Conservation (phyloP, 35 echinoderm and acorn worm species). For the Apostichopus japonicus region DNA sequence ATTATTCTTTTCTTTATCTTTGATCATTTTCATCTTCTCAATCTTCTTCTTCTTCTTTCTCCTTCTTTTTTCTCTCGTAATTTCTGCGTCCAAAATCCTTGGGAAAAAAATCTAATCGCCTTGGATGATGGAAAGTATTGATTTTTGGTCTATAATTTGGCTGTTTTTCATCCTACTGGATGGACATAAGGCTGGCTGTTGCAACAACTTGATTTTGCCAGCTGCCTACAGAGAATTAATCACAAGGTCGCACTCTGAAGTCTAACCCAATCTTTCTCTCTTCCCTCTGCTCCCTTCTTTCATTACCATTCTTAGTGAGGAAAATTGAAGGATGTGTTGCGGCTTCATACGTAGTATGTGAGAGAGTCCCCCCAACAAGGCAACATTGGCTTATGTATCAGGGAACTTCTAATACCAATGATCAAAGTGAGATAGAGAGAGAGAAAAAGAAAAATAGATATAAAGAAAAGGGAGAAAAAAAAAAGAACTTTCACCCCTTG, state of each 20-base stretch:
- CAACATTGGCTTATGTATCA: constrained; percentile 30
- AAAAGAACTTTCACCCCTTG: constrained; percentile 42
- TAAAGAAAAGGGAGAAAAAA: background rate
- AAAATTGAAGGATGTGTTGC: constrained; percentile 42
- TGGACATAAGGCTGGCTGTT: constrained; percentile 50
- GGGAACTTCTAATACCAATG: background rate
- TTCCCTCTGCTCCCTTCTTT: background rate
- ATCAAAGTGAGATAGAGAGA: too few species aligned
- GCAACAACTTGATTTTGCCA: constrained; percentile 54
- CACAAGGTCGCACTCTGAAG: constrained; percentile 45
- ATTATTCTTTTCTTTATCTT: background rate
- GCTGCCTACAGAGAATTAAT: constrained; percentile 56
- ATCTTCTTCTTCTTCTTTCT: background rate
- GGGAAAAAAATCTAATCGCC: constrained; percentile 44
- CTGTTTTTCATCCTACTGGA: constrained; percentile 41
- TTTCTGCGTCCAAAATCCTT: constrained; percentile 36
- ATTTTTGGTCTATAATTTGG: constrained; percentile 45
- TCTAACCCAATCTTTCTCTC: constrained; percentile 33
- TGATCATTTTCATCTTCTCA: background rate
- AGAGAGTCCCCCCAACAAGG: constrained; percentile 2
- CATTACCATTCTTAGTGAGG: constrained; percentile 30
- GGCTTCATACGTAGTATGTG: background rate
- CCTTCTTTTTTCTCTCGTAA: background rate
- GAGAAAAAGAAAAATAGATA: background rate
- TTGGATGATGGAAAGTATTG: constrained; percentile 53